Conservation (phyloP, 2,113 vertebrate genomes). For the Leptobrachium leishanense region DNA sequence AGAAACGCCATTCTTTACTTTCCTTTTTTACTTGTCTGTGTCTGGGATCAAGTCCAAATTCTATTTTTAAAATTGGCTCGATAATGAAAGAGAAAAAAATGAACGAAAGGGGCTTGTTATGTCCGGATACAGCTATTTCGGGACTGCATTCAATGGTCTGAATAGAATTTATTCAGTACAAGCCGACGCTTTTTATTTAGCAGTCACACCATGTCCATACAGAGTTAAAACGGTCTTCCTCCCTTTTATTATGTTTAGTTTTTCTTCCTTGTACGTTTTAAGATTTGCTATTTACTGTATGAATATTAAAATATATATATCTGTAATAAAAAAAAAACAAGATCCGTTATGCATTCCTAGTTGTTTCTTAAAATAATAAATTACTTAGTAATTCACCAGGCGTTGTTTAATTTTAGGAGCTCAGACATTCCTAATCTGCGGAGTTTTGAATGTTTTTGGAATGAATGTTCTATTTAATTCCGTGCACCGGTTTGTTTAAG, state of each 20-base stretch:
- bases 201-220: neutral
- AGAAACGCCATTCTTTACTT: neutral
- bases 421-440: neutral
- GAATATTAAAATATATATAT: too few relatives aligned
- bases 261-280: neutral
- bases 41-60: constrained; percentile 43
- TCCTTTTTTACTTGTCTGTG: constrained; percentile 30
- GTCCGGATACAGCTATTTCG: constrained; percentile 42
- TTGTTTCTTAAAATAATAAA: neutral
- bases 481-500: neutral
- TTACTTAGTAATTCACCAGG: too few relatives aligned
- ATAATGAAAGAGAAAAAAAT: constrained; percentile 2
- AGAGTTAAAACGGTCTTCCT: constrained; percentile 18
- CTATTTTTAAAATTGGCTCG: constrained; percentile 43
- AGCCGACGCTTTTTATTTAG: constrained; percentile 17
- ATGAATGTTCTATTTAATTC: neutral
- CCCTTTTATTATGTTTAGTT: neutral
- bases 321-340: too few relatives aligned
- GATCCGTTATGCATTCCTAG: too few relatives aligned
- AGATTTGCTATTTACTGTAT: too few relatives aligned
- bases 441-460: neutral
- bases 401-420: neutral
- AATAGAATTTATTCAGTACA: constrained; percentile 37
- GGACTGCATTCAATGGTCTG: constrained; percentile 20
- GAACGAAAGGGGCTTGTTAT: constrained; percentile 23